Conservation (phyloP, 2,888 invertebrate genomes). For the Rugalucina vietnamica region DNA sequence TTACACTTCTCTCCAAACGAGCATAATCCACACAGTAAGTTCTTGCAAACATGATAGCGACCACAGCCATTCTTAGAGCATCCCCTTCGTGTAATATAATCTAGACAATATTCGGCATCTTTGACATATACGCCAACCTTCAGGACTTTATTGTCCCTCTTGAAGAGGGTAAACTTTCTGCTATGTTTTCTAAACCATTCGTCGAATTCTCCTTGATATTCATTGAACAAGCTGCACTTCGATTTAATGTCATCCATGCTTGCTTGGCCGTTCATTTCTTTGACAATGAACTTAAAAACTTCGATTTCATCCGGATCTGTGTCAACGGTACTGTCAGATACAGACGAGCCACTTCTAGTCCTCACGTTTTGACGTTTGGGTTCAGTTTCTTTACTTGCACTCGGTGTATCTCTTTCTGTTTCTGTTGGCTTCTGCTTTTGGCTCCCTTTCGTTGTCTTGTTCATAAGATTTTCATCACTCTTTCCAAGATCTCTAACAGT, state of each 20-base stretch:
- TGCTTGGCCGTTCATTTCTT: slow-evolving; percentile 6
- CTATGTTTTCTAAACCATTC: slow-evolving; percentile 41
- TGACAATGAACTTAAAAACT: slow-evolving; percentile 17
- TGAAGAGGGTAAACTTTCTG: slow-evolving; percentile 39
- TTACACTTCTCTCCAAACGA: slow-evolving; percentile 38
- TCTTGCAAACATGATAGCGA: slow-evolving; percentile 11
- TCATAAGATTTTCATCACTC: neutral
- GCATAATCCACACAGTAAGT: slow-evolving; percentile 35
- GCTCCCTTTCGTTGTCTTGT: neutral
- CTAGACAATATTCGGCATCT: slow-evolving; percentile 30
- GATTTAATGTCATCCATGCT: neutral
- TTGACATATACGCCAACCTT: neutral
- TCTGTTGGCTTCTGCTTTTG: neutral
- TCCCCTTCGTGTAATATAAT: slow-evolving; percentile 5
- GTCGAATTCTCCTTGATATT: neutral
- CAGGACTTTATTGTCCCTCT: slow-evolving; percentile 26
- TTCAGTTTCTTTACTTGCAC: neutral
- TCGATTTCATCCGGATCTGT: slow-evolving; percentile 11
- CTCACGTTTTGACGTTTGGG: neutral
- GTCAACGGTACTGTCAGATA: neutral
- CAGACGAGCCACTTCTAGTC: neutral
- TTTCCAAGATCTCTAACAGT: neutral
- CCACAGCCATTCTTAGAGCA: neutral
- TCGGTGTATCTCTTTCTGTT: neutral
- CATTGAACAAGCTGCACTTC: neutral